Percentiles rank a stretch among this genome's conserved stretches.
Conservation (phyloP, 2,113 vertebrate species). For the Struthidea cinerea region DNA sequence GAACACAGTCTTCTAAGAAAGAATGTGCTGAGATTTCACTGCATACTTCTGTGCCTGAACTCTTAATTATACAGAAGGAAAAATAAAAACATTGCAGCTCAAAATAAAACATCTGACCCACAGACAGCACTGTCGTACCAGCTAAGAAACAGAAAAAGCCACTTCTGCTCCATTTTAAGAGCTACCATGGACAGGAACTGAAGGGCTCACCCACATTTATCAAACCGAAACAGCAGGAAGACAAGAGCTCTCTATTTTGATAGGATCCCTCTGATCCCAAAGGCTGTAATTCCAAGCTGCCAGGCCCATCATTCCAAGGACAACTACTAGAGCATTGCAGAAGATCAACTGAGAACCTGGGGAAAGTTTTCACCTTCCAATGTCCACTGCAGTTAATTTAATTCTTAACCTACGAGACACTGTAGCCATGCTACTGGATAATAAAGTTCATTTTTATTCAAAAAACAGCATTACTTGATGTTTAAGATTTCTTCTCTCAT, state of each 20-base stretch:
- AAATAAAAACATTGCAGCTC: neutral
- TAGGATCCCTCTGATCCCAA: neutral
- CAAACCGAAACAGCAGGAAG: neutral
- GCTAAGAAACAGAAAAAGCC: neutral
- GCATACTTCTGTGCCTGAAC: conserved; percentile 18
- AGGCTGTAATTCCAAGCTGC: neutral
- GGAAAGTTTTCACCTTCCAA: neutral
- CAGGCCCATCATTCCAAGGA: neutral
- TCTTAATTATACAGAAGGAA: neutral
- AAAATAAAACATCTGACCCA: conserved; percentile 16
- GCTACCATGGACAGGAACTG: neutral
- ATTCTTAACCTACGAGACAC: neutral
- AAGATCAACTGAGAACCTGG: neutral
- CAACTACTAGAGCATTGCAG: neutral
- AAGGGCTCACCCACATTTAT: neutral
- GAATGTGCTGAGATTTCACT: conserved; percentile 55
- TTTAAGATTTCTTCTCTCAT: neutral
- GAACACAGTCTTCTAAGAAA: conserved; percentile 11
- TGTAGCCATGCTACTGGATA: neutral
- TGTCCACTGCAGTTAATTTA: neutral
- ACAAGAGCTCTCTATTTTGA: neutral
- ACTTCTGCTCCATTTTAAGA: neutral
- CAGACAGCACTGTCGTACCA: neutral
- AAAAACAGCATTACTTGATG: neutral
- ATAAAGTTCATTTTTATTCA: neutral